Percentiles rank a stretch among this genome's conserved stretches.
These are phyloP conservation scores for Hafferia zeledoni DNA, from an alignment of 2,797 vertebrate species.

Conservation along the genomic window DNA sequence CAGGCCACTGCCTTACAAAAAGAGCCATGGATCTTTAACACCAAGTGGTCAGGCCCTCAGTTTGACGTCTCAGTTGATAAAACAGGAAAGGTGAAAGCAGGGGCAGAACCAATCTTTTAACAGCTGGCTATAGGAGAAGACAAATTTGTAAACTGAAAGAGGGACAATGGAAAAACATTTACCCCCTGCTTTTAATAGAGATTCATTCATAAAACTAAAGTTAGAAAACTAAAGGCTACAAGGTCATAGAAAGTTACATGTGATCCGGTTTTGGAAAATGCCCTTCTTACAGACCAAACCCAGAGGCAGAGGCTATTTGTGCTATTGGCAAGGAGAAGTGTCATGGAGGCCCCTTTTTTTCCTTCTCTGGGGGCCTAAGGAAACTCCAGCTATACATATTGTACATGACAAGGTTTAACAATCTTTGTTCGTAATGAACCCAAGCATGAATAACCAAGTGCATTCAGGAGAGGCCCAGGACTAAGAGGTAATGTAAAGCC, in stretches of 20 bases:
- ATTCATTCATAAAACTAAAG: conserved; percentile 69
- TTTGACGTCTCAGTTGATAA: conserved; percentile 68
- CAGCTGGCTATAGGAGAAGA: conserved; percentile 71
- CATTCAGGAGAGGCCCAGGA: conserved; percentile 55
- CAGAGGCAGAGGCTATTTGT: conserved; percentile 35
- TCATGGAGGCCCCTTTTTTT: conserved; percentile 31
- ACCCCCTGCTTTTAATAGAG: conserved; percentile 67
- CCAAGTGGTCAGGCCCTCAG: conserved; percentile 67
- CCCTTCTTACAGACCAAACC: conserved; percentile 21
- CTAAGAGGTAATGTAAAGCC: conserved; percentile 32
- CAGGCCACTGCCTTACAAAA: conserved; percentile 64
- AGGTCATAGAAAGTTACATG: conserved; percentile 68
- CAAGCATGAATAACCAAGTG: conserved; percentile 20
- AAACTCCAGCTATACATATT: conserved; percentile 49
- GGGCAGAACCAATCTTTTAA: conserved; percentile 73
- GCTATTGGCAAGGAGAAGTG: conserved; percentile 38
- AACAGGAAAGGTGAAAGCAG: conserved; percentile 71
- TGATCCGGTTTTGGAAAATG: conserved; percentile 53
- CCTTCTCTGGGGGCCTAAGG: conserved; percentile 29
- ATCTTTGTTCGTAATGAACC: conserved; percentile 48
- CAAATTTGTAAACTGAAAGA: conserved; percentile 74
- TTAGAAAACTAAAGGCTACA: conserved; percentile 11
- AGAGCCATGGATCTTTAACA: conserved; percentile 62
- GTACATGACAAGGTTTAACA: conserved; percentile 58
- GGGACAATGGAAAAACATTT: conserved; percentile 70